These are phyloP conservation scores for Falco punctatus DNA, from an alignment of 2,113 vertebrate genomes.

Conservation along the genomic window DNA sequence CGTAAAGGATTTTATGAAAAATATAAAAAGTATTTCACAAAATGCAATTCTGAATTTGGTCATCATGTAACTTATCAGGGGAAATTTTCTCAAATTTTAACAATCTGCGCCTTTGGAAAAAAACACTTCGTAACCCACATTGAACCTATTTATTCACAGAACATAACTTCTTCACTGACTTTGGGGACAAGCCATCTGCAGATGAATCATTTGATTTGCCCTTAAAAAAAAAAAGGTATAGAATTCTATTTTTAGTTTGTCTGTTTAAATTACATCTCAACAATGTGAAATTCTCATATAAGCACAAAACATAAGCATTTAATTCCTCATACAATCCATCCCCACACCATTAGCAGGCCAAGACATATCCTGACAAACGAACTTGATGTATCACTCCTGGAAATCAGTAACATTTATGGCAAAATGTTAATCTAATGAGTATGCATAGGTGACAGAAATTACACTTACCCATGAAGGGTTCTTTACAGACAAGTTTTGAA, in stretches of 20 bases:
- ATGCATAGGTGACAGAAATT: neutral
- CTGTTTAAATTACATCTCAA: conserved; percentile 59
- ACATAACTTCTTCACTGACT: conserved; percentile 48
- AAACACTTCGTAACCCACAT: conserved; percentile 1
- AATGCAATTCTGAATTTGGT: neutral
- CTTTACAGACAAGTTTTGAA: neutral
- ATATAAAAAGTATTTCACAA: neutral
- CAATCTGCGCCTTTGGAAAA: neutral
- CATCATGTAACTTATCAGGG: neutral
- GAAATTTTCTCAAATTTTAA: neutral
- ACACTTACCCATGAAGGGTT: neutral
- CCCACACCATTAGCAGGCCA: conserved; percentile 24
- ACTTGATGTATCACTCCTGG: neutral
- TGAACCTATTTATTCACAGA: conserved; percentile 59
- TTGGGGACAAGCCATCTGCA: conserved; percentile 36
- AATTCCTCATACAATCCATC: conserved; percentile 52
- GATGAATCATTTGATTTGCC: conserved; percentile 77
- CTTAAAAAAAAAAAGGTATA: conserved; percentile 42
- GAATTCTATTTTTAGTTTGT: conserved; percentile 69
- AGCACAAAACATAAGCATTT: conserved; percentile 61
- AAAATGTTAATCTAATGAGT: neutral
- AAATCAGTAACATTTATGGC: neutral
- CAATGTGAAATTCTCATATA: conserved; percentile 42
- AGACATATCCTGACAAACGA: conserved; percentile 26
- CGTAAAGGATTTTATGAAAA: neutral